These are phyloP conservation scores for Ichneumon xanthorius DNA, from an alignment of 2,888 invertebrate species.

Conservation along the genomic window DNA sequence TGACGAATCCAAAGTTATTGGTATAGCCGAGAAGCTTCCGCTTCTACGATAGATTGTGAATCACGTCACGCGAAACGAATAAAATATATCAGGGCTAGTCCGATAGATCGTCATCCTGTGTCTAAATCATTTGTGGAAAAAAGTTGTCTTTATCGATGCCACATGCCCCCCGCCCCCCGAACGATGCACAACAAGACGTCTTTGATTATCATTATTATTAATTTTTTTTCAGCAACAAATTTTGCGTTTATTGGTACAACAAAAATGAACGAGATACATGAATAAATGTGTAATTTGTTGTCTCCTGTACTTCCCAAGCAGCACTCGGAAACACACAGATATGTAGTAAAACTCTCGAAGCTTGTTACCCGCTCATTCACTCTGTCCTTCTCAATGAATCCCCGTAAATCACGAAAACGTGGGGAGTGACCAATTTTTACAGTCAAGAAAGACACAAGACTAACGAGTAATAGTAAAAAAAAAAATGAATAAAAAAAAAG, in stretches of 20 bases:
- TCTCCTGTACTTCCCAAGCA: conserved; percentile 49
- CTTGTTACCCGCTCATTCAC: conserved; percentile 40
- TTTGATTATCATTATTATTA: conserved; percentile 62
- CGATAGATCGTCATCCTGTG: conserved; percentile 47
- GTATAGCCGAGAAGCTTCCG: background rate
- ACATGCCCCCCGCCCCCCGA: conserved; percentile 76
- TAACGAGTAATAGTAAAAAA: conserved; percentile 21
- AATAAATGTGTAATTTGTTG: conserved; percentile 71
- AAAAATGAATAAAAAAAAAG: conserved; percentile 12
- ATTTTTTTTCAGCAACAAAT: conserved; percentile 69
- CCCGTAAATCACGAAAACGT: conserved; percentile 47
- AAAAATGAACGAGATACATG: conserved; percentile 76
- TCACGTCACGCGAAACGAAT: conserved; percentile 76
- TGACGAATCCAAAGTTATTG: background rate
- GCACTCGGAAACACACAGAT: conserved; percentile 47
- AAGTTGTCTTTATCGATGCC: conserved; percentile 76
- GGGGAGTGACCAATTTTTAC: conserved; percentile 33
- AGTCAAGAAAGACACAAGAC: conserved; percentile 24
- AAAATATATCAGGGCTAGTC: conserved; percentile 68
- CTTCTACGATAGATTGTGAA: conserved; percentile 61
- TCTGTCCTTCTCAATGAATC: conserved; percentile 16
- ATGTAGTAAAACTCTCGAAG: conserved; percentile 52
- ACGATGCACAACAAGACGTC: conserved; percentile 77
- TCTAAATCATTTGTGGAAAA: conserved; percentile 41
- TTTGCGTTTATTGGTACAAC: conserved; percentile 80